Evolutionary conservation across 2,797 vertebrate genomes (phyloP).

Genomic region (Chaenodraco wilsoni): DNA sequence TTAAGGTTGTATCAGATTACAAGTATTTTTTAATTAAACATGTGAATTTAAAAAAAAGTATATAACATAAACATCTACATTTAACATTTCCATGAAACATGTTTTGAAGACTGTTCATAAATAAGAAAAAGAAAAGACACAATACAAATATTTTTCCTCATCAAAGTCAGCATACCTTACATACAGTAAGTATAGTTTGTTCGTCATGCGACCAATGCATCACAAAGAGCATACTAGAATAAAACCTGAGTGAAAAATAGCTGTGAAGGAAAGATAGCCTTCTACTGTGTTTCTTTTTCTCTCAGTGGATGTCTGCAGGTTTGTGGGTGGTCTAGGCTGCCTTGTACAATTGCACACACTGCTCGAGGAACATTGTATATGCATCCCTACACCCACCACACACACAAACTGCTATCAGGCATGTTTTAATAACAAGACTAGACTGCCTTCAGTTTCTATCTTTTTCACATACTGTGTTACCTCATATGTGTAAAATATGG

Average conservation of each 20-base stretch:
- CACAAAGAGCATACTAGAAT: neutral
- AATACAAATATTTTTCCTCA: neutral
- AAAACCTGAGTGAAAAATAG: too few species aligned
- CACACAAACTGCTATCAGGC: neutral
- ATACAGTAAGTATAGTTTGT: neutral
- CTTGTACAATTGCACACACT: neutral
- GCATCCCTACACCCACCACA: neutral
- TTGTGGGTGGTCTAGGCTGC: constrained; percentile 10
- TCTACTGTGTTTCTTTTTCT: neutral
- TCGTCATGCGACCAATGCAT: neutral
- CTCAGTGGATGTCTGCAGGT: constrained; percentile 15
- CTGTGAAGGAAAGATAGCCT: neutral
- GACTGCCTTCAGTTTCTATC: neutral
- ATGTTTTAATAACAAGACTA: constrained; percentile 8
- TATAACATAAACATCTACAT: too few species aligned
- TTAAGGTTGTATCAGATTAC: too few species aligned
- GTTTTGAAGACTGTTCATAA: too few species aligned
- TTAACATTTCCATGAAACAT: too few species aligned
- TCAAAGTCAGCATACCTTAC: neutral
- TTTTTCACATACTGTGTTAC: neutral
- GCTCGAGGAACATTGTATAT: constrained; percentile 1
- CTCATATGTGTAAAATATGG: neutral
- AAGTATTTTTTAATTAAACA: too few species aligned
- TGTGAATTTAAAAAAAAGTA: too few species aligned
- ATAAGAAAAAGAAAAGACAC: neutral